Percentiles rank a stretch among this genome's conserved stretches.
Conservation (phyloP, 2,797 vertebrate genomes). For the Manis crassicaudata region DNA sequence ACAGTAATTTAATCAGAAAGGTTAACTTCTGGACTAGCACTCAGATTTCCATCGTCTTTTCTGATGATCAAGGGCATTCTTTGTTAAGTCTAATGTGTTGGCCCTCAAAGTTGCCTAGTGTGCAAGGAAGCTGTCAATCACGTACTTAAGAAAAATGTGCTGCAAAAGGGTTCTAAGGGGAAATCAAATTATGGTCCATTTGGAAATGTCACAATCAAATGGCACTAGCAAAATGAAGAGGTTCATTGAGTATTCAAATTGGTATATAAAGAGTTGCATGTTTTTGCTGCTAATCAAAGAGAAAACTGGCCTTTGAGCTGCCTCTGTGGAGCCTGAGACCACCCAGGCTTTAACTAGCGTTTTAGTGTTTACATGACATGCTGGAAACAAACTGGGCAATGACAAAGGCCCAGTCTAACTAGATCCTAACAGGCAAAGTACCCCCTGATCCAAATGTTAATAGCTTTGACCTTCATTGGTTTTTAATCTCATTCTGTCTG, state of each 20-base stretch:
- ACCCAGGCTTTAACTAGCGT: slow-evolving; percentile 79
- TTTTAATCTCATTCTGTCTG: slow-evolving; percentile 86
- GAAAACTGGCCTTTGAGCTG: slow-evolving; percentile 72
- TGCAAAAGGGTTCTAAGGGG: slow-evolving; percentile 54
- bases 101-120: slow-evolving; percentile 36
- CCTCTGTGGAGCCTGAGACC: slow-evolving; percentile 70
- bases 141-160: slow-evolving; percentile 31
- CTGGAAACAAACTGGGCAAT: slow-evolving; percentile 83
- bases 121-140: slow-evolving; percentile 66
- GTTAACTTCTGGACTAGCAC: slow-evolving; percentile 44
- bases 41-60: slow-evolving; percentile 54
- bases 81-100: slow-evolving; percentile 55
- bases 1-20: slow-evolving; percentile 59
- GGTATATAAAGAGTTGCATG: slow-evolving; percentile 58
- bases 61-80: slow-evolving; percentile 66
- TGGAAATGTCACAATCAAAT: slow-evolving; percentile 65
- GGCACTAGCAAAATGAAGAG: slow-evolving; percentile 74
- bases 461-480: slow-evolving; percentile 84
- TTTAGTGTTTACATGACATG: slow-evolving; percentile 82
- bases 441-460: slow-evolving; percentile 84
- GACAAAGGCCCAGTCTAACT: slow-evolving; percentile 81
- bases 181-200: slow-evolving; percentile 73
- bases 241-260: slow-evolving; percentile 82
- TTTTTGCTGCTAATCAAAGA: slow-evolving; percentile 73
- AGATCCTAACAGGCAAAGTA: slow-evolving; percentile 83